Evolutionary conservation across 2,113 vertebrate species (phyloP).

Genomic region (Ramphastos sulfuratus): DNA sequence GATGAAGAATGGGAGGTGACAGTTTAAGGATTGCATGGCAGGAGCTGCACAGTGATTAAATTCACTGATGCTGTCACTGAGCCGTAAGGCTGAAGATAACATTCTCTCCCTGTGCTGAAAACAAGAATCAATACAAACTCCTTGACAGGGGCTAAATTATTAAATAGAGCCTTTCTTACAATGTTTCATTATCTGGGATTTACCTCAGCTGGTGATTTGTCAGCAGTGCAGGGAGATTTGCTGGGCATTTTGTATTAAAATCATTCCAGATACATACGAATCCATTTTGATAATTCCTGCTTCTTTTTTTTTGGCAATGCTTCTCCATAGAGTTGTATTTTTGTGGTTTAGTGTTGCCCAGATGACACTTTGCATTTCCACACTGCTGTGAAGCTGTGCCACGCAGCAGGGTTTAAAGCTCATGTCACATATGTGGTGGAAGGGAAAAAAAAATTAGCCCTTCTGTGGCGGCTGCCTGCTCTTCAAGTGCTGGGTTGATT

Average conservation of each 20-base stretch:
- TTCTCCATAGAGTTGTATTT: neutral
- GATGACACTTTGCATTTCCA: slow-evolving; percentile 40
- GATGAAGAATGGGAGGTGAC: slow-evolving; percentile 76
- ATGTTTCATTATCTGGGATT: slow-evolving; percentile 84
- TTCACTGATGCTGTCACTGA: slow-evolving; percentile 80
- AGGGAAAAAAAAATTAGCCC: neutral
- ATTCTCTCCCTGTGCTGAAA: slow-evolving; percentile 84
- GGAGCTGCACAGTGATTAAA: slow-evolving; percentile 79
- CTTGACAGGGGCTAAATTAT: slow-evolving; percentile 89
- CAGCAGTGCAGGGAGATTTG: slow-evolving; percentile 69
- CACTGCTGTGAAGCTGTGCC: neutral
- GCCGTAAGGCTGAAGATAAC: slow-evolving; percentile 80
- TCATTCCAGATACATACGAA: slow-evolving; percentile 62
- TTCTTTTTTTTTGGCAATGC: neutral
- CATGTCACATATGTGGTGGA: neutral
- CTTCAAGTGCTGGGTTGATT: neutral
- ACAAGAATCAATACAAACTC: slow-evolving; percentile 87
- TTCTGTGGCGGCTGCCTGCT: neutral
- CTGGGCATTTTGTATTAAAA: slow-evolving; percentile 72
- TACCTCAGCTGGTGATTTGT: slow-evolving; percentile 77
- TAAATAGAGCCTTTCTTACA: slow-evolving; percentile 81
- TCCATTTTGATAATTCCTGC: slow-evolving; percentile 65
- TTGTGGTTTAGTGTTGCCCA: slow-evolving; percentile 23
- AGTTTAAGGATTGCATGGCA: slow-evolving; percentile 68
- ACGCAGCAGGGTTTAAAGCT: neutral